Percentiles rank a stretch among this genome's conserved stretches.
Evolutionary conservation across 2,113 vertebrate species (phyloP).

Genomic region (Puffinus mauretanicus): DNA sequence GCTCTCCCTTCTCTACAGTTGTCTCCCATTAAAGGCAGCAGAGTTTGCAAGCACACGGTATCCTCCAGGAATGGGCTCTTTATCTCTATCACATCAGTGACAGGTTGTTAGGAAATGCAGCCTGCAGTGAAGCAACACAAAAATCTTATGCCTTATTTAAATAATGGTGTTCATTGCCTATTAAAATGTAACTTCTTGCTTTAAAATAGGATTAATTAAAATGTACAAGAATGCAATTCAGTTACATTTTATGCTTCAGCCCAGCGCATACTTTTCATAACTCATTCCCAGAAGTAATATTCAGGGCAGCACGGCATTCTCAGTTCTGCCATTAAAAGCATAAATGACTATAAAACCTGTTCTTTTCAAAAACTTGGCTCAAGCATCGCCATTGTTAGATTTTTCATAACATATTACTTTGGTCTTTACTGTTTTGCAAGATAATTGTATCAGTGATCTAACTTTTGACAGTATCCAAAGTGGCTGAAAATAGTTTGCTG

Average conservation of each 20-base stretch:
- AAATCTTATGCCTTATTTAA: conserved; percentile 18
- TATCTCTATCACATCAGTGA: neutral
- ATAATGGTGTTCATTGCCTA: conserved; percentile 12
- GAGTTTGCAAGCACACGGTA: neutral
- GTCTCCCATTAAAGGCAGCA: neutral
- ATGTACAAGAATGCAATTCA: conserved; percentile 7
- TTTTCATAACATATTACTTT: conserved; percentile 24
- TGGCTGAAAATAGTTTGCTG: conserved; percentile 59
- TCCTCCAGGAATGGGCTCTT: neutral
- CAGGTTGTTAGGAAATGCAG: neutral
- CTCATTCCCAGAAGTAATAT: conserved; percentile 27
- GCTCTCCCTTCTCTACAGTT: fast-evolving
- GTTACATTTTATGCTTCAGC: conserved; percentile 36
- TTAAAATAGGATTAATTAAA: conserved; percentile 53
- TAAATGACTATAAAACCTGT: conserved; percentile 21
- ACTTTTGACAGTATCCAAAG: conserved; percentile 47
- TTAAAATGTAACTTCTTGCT: conserved; percentile 40
- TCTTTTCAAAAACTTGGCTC: conserved; percentile 34
- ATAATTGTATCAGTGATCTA: conserved; percentile 43
- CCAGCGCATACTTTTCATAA: neutral
- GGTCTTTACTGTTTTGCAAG: conserved; percentile 24
- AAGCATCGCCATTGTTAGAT: conserved; percentile 9
- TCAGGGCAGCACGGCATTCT: neutral
- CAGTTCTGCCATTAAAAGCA: conserved; percentile 23
- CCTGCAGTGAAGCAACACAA: neutral